phyloP scores from a whole-genome alignment of 2,113 vertebrate species.

The Myotis davidii region DNA sequence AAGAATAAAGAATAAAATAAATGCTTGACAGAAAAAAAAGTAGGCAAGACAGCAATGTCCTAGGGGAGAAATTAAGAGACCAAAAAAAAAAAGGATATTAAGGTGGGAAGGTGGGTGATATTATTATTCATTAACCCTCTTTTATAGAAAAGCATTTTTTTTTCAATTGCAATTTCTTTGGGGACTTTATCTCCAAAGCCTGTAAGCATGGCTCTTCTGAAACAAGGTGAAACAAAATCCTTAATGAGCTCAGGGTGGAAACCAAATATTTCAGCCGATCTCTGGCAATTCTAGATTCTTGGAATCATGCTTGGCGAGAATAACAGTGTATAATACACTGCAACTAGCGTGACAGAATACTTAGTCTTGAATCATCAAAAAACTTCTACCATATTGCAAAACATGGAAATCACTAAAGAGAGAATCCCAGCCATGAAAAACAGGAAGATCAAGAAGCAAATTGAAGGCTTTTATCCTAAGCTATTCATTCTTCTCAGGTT shows the following conservation, averaged over 20 bases:
- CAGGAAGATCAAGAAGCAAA: background rate
- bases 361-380: background rate
- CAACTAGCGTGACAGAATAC: background rate
- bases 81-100: background rate
- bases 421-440: background rate
- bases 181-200: background rate
- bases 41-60: background rate
- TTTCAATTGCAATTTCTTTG: background rate
- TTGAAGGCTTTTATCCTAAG: background rate
- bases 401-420: background rate
- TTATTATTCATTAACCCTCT: background rate
- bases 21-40: constrained; percentile 1
- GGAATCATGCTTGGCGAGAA: background rate
- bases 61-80: background rate
- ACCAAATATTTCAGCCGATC: background rate
- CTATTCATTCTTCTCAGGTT: background rate
- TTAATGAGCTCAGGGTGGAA: background rate
- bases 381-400: constrained; percentile 6
- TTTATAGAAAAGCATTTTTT: background rate
- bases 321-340: background rate
- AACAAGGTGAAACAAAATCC: background rate
- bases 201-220: background rate
- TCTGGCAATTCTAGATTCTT: background rate
- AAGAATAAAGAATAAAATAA: background rate
- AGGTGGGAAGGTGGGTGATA: background rate